Conservation (phyloP, 2,797 vertebrate species). For the Decapterus maruadsi region DNA sequence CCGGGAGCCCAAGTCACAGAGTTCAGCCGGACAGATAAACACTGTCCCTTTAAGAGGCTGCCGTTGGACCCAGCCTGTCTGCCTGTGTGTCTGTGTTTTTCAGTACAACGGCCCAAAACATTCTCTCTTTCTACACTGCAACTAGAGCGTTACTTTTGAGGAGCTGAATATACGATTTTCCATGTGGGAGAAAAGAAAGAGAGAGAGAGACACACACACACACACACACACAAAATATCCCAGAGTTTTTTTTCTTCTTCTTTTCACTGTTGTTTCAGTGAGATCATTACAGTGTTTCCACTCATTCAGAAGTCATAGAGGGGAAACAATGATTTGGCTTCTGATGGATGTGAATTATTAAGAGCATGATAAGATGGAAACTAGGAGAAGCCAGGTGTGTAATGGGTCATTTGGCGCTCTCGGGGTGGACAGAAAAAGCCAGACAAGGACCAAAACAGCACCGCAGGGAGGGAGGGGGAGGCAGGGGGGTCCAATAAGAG, state of each 20-base stretch:
- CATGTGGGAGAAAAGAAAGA: conserved; percentile 49
- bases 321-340: conserved; percentile 47
- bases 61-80: conserved; percentile 68
- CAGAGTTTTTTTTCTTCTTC: conserved; percentile 31
- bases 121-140: conserved; percentile 74
- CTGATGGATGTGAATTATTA: conserved; percentile 56
- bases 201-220: conserved; percentile 7
- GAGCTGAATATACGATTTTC: conserved; percentile 70
- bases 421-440: conserved; percentile 26
- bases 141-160: conserved; percentile 77
- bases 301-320: conserved; percentile 50
- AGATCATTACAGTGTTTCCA: conserved; percentile 63
- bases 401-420: conserved; percentile 35
- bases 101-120: conserved; percentile 79
- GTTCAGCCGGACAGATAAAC: conserved; percentile 78
- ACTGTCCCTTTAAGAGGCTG: conserved; percentile 74
- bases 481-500: conserved; percentile 55
- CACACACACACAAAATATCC: conserved; percentile 31
- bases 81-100: conserved; percentile 81
- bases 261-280: conserved; percentile 58
- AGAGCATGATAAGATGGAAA: conserved; percentile 58
- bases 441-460: conserved; percentile 34
- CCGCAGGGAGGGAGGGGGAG: conserved; percentile 29
- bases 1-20: conserved; percentile 70
- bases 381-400: conserved; percentile 34